Evolutionary conservation across 2,797 vertebrate species (phyloP).

Genomic region (Potorous gilbertii): DNA sequence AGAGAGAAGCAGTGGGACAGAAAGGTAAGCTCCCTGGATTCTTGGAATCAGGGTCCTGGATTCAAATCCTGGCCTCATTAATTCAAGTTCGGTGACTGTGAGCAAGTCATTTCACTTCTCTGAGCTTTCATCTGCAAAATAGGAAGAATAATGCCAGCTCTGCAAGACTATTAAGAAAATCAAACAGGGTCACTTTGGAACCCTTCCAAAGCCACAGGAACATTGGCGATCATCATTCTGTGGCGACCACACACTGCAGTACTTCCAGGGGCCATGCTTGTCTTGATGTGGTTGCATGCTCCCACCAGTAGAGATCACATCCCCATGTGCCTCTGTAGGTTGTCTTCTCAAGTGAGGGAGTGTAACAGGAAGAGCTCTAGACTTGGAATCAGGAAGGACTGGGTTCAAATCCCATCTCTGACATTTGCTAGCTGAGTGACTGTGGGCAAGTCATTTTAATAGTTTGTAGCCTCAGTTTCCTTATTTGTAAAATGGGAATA

Average conservation of each 20-base stretch:
- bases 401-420: neutral
- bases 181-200: neutral
- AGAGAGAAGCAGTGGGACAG: neutral
- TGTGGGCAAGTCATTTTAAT: neutral
- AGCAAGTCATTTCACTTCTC: neutral
- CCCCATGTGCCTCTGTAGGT: neutral
- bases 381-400: neutral
- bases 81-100: neutral
- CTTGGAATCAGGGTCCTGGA: neutral
- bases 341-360: neutral
- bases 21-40: neutral
- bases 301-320: neutral
- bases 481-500: neutral
- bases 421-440: neutral
- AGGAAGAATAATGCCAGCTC: neutral
- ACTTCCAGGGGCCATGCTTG: no score
- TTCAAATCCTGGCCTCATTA: neutral
- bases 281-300: no score
- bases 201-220: neutral
- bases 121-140: neutral
- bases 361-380: neutral
- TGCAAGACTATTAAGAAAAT: neutral
- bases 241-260: no score
- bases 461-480: neutral
- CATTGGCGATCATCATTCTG: neutral